phyloP scores from a whole-genome alignment of 2,888 invertebrate genomes.

The Chirona hameri region DNA sequence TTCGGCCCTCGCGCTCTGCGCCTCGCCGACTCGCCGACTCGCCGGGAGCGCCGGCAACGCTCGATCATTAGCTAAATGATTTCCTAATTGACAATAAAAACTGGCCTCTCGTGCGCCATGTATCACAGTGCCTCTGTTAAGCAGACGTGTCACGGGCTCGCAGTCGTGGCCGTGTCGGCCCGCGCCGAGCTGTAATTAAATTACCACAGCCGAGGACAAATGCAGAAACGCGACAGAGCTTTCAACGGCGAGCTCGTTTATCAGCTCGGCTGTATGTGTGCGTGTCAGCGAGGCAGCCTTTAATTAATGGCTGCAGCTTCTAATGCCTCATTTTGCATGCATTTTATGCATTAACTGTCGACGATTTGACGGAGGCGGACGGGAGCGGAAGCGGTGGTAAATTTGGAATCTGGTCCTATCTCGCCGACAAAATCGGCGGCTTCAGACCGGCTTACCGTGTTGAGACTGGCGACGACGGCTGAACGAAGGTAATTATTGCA shows the following conservation, averaged over 20 bases:
- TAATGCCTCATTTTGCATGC: constrained; percentile 26
- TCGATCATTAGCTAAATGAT: constrained; percentile 10
- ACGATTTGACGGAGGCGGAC: neutral
- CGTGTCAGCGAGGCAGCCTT: neutral
- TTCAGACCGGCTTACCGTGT: neutral
- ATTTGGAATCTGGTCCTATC: neutral
- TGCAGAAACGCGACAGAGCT: constrained; percentile 12
- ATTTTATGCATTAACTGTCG: constrained; percentile 25
- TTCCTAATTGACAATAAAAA: constrained; percentile 22
- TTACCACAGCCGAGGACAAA: neutral
- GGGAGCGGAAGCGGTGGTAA: neutral
- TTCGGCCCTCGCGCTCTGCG: neutral
- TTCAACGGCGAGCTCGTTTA: constrained; percentile 11
- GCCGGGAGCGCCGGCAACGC: neutral
- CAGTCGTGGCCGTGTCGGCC: neutral
- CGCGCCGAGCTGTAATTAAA: neutral
- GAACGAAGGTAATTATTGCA: neutral
- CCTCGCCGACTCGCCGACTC: neutral
- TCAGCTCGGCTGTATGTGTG: constrained; percentile 13
- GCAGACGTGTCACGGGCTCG: neutral
- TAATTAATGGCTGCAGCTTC: neutral
- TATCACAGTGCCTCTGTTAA: neutral
- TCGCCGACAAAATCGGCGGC: neutral
- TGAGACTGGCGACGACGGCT: neutral
- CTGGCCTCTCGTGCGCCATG: neutral